These are phyloP conservation scores for Plecotus auritus DNA, from an alignment of 2,113 vertebrate genomes.

Conservation along the genomic window DNA sequence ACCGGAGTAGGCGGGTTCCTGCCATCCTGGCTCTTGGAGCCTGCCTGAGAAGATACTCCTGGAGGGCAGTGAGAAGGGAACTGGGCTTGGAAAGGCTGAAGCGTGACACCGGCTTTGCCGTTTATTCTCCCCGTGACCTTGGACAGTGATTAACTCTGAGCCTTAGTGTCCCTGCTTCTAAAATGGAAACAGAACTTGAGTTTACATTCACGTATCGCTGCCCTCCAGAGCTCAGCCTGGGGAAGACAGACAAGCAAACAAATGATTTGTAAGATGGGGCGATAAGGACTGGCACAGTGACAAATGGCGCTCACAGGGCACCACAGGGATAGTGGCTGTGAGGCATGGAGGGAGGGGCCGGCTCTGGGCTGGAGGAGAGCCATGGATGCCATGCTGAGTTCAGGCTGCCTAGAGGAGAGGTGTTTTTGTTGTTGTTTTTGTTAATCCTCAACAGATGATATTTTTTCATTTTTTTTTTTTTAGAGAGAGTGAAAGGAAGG, in stretches of 20 bases:
- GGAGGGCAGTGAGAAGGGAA: neutral
- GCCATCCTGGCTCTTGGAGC: neutral
- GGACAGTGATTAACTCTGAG: neutral
- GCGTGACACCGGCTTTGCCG: neutral
- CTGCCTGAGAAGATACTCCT: neutral
- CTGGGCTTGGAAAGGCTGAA: neutral
- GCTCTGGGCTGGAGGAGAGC: neutral
- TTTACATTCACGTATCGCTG: neutral
- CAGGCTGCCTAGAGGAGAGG: neutral
- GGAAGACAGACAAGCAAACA: neutral
- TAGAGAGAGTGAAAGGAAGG: no score
- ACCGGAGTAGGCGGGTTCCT: neutral
- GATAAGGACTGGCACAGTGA: neutral
- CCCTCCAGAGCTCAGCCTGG: neutral
- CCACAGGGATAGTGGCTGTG: neutral
- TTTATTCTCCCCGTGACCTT: neutral
- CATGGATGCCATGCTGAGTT: neutral
- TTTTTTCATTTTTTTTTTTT: no score
- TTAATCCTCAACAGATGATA: no score
- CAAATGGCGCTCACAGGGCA: neutral
- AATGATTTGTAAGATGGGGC: neutral
- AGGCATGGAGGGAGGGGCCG: neutral
- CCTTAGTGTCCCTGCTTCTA: neutral
- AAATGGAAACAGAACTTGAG: neutral
- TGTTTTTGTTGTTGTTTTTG: no score